Evolutionary conservation across 2,113 vertebrate species (phyloP), one percentile per base, ranked within the genome.

Genomic region (Pholis gunnellus): DNA sequence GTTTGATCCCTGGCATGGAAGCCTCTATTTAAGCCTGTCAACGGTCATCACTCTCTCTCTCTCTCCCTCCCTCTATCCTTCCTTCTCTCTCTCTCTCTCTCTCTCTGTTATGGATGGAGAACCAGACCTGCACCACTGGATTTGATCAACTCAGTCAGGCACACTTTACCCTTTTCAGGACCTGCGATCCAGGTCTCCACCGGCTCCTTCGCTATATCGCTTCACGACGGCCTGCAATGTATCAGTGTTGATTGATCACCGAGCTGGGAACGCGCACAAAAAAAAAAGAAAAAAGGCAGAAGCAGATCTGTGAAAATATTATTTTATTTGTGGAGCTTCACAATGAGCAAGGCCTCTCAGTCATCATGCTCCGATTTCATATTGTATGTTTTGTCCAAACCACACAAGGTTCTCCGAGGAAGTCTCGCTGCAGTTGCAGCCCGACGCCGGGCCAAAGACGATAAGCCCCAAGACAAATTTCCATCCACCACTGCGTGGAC

Each of bases 271-370:
- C 63, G 81, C 3, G 9, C 10, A 36, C 5, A 36, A 36, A 36
- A 40, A 40, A 40, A 40, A 9, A 52, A 88, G 91, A 89, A 91
- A 78, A 93, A 92, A 86, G 92, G 93, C 87, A 92, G 85, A 88
- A 87, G 91, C 91, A 85, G 91, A 94, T 93, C 91, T 95, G 93
- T 93, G 92, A 95, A 95, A 95, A 95, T 95, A 95, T 95, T 94
- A 94, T 95, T 95, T 95, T 95, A 95, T 95, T 95, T 94, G 85
- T 85, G 81, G 92, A 93, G 91, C 86, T 93, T 94, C 81, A 81
- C 90, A 89, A 87, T 71, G 89, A 92, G 91, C 91, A 91, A 84
- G 80, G 85, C 92, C 92, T 92, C 90, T 90, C 91, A 88, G 93
- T 93, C 94, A 93, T 93, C 94, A 91, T 82, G 90, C 92, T 95